phyloP scores from a whole-genome alignment of 2,113 vertebrate genomes.

The Nematolebias whitei region DNA sequence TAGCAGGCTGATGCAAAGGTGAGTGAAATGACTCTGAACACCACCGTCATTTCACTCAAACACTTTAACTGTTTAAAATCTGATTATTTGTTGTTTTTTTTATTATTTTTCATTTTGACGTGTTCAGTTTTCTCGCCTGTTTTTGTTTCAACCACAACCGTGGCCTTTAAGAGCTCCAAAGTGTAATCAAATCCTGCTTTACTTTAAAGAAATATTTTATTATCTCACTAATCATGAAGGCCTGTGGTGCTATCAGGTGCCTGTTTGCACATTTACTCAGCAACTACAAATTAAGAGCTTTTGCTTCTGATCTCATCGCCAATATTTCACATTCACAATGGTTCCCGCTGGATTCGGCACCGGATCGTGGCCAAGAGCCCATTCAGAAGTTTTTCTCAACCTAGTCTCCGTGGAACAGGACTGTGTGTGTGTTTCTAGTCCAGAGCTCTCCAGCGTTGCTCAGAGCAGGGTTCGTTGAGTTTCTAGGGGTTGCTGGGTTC shows the following conservation, averaged over 20 bases:
- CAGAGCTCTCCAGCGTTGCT: slow-evolving; percentile 67
- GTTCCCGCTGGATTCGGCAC: slow-evolving; percentile 44
- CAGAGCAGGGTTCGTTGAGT: slow-evolving; percentile 70
- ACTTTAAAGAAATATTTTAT: slow-evolving; percentile 48
- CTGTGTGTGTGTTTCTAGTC: slow-evolving; percentile 38
- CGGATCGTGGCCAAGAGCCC: slow-evolving; percentile 35
- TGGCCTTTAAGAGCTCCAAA: not conserved
- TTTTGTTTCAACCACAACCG: too few relatives aligned
- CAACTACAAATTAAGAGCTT: slow-evolving; percentile 50
- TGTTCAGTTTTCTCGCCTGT: too few relatives aligned
- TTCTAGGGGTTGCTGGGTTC: slow-evolving; percentile 78
- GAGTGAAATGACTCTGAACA: too few relatives aligned
- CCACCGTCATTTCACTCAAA: too few relatives aligned
- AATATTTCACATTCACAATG: slow-evolving; percentile 51
- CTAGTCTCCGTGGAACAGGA: slow-evolving; percentile 43
- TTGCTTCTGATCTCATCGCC: slow-evolving; percentile 58
- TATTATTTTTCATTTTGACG: too few relatives aligned
- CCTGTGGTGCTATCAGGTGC: slow-evolving; percentile 48
- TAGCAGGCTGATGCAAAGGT: too few relatives aligned
- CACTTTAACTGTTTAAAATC: too few relatives aligned
- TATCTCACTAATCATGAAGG: slow-evolving; percentile 53
- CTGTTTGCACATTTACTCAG: slow-evolving; percentile 58
- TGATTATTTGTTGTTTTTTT: too few relatives aligned
- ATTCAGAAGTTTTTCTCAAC: slow-evolving; percentile 45
- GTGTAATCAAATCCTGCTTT: not conserved